Evolutionary conservation across 2,797 vertebrate species (phyloP).

Genomic region (Hemitrygon akajei): DNA sequence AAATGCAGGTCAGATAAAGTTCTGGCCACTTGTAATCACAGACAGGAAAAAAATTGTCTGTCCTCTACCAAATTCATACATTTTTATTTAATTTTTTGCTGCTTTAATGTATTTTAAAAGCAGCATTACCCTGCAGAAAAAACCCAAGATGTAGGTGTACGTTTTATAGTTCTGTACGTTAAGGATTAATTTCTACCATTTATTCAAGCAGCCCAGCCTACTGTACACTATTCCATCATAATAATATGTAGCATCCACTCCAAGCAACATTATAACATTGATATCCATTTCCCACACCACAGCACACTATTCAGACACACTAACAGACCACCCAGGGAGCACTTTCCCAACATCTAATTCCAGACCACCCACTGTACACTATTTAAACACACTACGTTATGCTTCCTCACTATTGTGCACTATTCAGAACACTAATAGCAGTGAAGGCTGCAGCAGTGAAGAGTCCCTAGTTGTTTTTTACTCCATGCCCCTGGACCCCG

Average conservation of each 20-base stretch:
- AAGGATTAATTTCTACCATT: not conserved
- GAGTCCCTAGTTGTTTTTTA: no score
- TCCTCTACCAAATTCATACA: not conserved
- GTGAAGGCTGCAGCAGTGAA: no score
- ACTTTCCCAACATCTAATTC: not conserved
- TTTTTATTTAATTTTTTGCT: not conserved
- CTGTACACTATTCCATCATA: not conserved
- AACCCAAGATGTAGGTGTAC: not conserved
- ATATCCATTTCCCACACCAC: not conserved
- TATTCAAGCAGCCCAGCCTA: not conserved
- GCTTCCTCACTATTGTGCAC: not conserved
- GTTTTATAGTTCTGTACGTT: not conserved
- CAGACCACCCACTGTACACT: not conserved
- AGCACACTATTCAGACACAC: not conserved
- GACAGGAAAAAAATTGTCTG: constrained; percentile 29
- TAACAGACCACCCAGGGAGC: not conserved
- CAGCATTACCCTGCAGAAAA: not conserved
- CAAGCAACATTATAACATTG: not conserved
- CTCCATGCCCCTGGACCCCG: no score
- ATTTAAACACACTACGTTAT: not conserved
- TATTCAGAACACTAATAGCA: not conserved
- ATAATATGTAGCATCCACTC: not conserved
- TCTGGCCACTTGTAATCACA: not conserved
- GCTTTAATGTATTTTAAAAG: not conserved
- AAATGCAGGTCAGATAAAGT: constrained; percentile 36